Evolutionary conservation across 2,113 vertebrate genomes (phyloP).

Genomic region (Cololabis saira): DNA sequence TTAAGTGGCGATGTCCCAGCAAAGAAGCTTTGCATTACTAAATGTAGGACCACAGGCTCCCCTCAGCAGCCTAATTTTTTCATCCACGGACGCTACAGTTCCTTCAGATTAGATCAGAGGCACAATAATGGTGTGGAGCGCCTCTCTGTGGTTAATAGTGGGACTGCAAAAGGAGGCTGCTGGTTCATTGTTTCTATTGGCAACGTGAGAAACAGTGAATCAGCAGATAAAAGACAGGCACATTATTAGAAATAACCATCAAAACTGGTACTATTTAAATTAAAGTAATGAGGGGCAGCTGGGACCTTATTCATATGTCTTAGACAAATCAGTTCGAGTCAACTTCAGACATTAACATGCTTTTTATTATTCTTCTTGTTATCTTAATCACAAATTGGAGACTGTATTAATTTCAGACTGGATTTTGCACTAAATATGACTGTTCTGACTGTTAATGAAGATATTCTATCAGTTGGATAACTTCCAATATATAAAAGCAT

Average conservation of each 20-base stretch:
- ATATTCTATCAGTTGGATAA: neutral
- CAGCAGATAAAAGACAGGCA: neutral
- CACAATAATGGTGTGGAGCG: conserved; percentile 41
- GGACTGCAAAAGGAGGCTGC: conserved; percentile 50
- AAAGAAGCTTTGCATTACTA: conserved; percentile 74
- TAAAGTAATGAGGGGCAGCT: neutral
- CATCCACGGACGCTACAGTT: conserved; percentile 53
- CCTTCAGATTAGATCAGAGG: conserved; percentile 38
- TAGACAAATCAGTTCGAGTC: neutral
- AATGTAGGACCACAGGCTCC: conserved; percentile 69
- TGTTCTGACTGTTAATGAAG: neutral
- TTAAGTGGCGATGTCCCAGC: conserved; percentile 72
- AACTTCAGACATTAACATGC: neutral
- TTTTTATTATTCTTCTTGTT: conserved; percentile 3
- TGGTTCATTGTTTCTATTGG: too few relatives aligned
- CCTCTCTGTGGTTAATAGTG: conserved; percentile 60
- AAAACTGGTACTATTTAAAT: neutral
- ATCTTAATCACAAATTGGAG: neutral
- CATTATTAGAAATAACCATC: neutral
- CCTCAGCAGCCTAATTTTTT: conserved; percentile 76
- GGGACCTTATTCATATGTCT: neutral
- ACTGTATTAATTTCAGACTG: neutral
- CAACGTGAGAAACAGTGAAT: neutral
- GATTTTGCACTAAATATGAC: neutral
- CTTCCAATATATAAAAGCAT: neutral